phyloP scores from a whole-genome alignment of 2,797 vertebrate species.

The Sebastes oblongus region DNA sequence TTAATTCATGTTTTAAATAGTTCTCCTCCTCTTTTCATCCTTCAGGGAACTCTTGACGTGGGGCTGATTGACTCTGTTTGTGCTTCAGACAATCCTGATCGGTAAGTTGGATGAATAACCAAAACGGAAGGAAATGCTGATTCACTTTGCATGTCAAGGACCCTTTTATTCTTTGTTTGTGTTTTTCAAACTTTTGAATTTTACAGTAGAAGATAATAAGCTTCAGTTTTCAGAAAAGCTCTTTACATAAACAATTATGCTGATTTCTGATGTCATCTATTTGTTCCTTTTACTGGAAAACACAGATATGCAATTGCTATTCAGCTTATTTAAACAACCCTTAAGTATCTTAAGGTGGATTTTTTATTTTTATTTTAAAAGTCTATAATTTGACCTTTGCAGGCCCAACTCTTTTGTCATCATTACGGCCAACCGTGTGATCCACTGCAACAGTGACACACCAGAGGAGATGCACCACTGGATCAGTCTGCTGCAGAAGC shows the following conservation, averaged over 20 bases:
- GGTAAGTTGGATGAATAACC: slow-evolving; percentile 66
- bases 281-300: not conserved
- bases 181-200: not conserved
- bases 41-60: slow-evolving; percentile 87
- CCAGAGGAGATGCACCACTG: slow-evolving; percentile 91
- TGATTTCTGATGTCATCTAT: not conserved
- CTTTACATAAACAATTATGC: not conserved
- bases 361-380: not conserved
- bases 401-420: slow-evolving; percentile 90
- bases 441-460: slow-evolving; percentile 89
- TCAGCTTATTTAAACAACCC: not conserved
- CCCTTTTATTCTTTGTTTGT: not conserved
- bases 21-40: not conserved
- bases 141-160: not conserved
- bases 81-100: slow-evolving; percentile 89
- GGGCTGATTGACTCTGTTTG: slow-evolving; percentile 89
- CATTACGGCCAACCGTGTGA: slow-evolving; percentile 88
- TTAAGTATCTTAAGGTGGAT: not conserved
- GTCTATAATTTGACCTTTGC: not conserved
- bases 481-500: slow-evolving; percentile 89
- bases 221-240: not conserved
- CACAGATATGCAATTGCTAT: no score
- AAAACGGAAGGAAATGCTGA: not conserved
- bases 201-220: not conserved
- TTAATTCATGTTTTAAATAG: not conserved